These are phyloP conservation scores for Zhuqinia jingwanae DNA, from an alignment of 2,888 invertebrate species.

Conservation along the genomic window DNA sequence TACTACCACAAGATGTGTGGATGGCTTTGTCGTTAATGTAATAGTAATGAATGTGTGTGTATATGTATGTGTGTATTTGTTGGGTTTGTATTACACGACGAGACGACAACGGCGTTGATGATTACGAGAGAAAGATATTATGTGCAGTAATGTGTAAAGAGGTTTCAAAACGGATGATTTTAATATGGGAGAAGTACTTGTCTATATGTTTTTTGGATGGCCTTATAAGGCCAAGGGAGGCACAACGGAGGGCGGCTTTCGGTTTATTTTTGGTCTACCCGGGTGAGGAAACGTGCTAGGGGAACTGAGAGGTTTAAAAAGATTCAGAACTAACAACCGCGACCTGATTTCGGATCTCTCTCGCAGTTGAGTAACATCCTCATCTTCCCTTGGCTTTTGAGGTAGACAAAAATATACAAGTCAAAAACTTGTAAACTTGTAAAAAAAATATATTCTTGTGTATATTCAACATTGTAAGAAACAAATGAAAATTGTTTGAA, in stretches of 20 bases:
- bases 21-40: neutral
- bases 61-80: neutral
- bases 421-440: conserved; percentile 4
- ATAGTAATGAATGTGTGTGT: conserved; percentile 3
- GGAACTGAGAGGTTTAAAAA: conserved; percentile 76
- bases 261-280: conserved; percentile 79
- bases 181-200: conserved; percentile 43
- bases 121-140: neutral
- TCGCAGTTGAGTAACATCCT: conserved; percentile 77
- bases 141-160: conserved; percentile 20
- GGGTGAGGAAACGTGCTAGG: conserved; percentile 78
- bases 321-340: conserved; percentile 71
- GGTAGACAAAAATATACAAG: conserved; percentile 64
- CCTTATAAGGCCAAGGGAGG: conserved; percentile 79
- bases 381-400: conserved; percentile 79
- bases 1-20: neutral
- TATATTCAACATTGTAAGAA: conserved; percentile 27
- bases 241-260: conserved; percentile 78
- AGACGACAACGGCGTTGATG: neutral
- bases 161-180: conserved; percentile 20
- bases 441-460: conserved; percentile 23
- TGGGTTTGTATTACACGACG: neutral
- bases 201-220: conserved; percentile 78
- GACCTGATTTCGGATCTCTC: conserved; percentile 79
- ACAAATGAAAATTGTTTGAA: conserved; percentile 15